Evolutionary conservation across 2,797 vertebrate species (phyloP).

Genomic region (Notolabrus celidotus): DNA sequence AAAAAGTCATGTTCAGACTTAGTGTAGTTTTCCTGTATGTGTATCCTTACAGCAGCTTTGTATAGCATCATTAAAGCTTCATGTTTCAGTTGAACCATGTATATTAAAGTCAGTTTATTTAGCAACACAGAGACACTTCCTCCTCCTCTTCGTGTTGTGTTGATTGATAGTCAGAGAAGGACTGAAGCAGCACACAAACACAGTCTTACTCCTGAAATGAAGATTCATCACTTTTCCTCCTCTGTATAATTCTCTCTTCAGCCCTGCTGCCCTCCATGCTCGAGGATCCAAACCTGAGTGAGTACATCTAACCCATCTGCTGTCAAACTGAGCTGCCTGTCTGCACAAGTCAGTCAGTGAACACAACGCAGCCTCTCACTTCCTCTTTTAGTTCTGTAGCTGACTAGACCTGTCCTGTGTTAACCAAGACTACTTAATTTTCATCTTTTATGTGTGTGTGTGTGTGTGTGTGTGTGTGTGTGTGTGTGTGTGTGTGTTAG

Average conservation of each 20-base stretch:
- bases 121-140: slow-evolving; percentile 33
- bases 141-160: slow-evolving; percentile 27
- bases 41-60: background rate
- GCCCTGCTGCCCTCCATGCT: slow-evolving; percentile 72
- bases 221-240: background rate
- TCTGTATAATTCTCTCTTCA: slow-evolving; percentile 36
- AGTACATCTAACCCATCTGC: slow-evolving; percentile 49
- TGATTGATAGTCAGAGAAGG: slow-evolving; percentile 10
- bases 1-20: background rate
- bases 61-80: background rate
- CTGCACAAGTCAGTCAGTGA: slow-evolving; percentile 28
- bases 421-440: background rate
- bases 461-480: slow-evolving; percentile 4
- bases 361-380: slow-evolving; percentile 53
- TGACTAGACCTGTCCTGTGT: slow-evolving; percentile 9
- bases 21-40: background rate
- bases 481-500: too few species aligned
- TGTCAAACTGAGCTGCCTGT: slow-evolving; percentile 29
- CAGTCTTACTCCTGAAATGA: slow-evolving; percentile 12
- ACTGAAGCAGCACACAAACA: background rate
- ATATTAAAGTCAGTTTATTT: background rate
- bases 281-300: slow-evolving; percentile 71
- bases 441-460: background rate
- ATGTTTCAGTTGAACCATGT: background rate
- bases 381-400: slow-evolving; percentile 63